Evolutionary conservation across 1,140 invertebrate genomes (phyloP), one percentile per base, ranked within the genome.

Genomic region (Pantala flavescens): DNA sequence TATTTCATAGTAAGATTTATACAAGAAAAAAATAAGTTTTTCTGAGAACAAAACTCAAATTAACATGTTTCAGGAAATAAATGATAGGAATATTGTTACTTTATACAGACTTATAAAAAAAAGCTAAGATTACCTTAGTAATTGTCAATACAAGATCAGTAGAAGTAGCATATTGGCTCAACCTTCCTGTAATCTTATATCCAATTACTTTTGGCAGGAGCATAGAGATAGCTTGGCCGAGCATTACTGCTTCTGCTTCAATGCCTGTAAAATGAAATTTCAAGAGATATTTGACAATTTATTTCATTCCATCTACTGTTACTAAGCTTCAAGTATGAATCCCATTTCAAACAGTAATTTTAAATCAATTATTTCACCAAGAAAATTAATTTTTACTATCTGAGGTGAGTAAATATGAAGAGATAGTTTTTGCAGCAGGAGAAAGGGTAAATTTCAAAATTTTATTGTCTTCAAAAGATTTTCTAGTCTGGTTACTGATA

Each of bases 141-240:
- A 99, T 96, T 16, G 97, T 98, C 11, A 99, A 87, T 7, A 99
- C 98, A 71, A 99, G 86, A 87, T 99, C 98, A 19, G 98, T 99
- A 0, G 96, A 97, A 0, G 97, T 99, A n/a, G 90, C 91, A 78
- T 94, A 89, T 43, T 91, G 89, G 79, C 87, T 89, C 23, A 98
- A 82, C 77, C 88, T 86, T 7, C 97, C 97, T 10, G 88, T 85
- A 72, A 99, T 84, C 82, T 91, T 93, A 82, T 98, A 99, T 3
- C 98, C 98, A 55, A 99, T 91, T 14, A 99, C 98, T 84, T 97
- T 87, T 14, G 97, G 97, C 74, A 99, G 81, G 76, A 99, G 84
- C 96, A 99, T 98, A 71, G 93, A 95, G 78, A 99, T 97, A 0
- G 96, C 90, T 84, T 99, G 97, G 0, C 96, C 96, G 75, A 99